phyloP scores from a whole-genome alignment of 2,113 vertebrate species.

The Scomber japonicus region DNA sequence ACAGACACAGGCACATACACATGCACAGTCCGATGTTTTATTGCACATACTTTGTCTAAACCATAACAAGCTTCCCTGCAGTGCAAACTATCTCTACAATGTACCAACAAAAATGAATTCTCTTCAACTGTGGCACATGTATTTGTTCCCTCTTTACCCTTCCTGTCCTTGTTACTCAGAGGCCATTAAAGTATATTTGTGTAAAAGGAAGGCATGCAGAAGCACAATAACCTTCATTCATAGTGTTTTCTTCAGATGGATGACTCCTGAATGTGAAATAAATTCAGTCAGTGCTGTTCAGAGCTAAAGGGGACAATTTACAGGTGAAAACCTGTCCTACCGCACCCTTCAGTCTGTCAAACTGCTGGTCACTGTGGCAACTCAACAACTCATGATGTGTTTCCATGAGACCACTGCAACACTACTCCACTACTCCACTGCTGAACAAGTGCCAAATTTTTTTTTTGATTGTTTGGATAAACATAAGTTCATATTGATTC shows the following conservation, averaged over 20 bases:
- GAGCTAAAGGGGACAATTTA: conserved; percentile 47
- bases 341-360: conserved; percentile 58
- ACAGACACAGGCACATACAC: conserved; percentile 27
- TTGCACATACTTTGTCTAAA: conserved; percentile 44
- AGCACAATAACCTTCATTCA: conserved; percentile 52
- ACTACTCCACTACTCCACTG: neutral
- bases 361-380: conserved; percentile 49
- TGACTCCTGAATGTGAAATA: conserved; percentile 36
- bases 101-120: conserved; percentile 19
- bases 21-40: conserved; percentile 52
- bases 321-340: conserved; percentile 75
- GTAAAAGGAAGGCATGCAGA: conserved; percentile 9
- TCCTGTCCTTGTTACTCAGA: conserved; percentile 37
- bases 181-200: neutral
- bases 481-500: neutral
- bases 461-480: neutral
- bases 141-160: conserved; percentile 25
- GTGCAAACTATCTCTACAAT: conserved; percentile 44
- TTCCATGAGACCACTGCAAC: conserved; percentile 36
- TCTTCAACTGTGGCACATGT: conserved; percentile 39
- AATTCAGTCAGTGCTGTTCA: conserved; percentile 12
- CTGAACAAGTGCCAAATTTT: neutral
- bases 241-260: conserved; percentile 6
- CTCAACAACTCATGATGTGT: conserved; percentile 36
- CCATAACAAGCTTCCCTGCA: conserved; percentile 36